Conservation (phyloP, 2,888 invertebrate genomes). For the Drosophila anceps region DNA sequence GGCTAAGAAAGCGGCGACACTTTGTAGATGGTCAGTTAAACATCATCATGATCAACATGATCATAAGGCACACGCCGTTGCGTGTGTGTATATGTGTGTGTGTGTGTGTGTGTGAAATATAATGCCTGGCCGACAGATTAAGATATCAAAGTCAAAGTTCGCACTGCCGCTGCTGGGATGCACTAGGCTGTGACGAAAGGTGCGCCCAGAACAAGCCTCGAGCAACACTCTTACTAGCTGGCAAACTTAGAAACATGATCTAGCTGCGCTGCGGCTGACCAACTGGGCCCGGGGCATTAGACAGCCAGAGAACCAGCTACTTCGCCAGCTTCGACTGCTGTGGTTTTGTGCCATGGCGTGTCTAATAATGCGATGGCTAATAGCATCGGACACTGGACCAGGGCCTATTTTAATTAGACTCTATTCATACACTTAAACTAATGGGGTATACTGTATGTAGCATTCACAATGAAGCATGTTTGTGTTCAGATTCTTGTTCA, state of each 20-base stretch:
- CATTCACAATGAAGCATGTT: background rate
- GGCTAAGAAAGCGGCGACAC: slow-evolving; percentile 65
- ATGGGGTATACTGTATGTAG: background rate
- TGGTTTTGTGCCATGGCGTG: slow-evolving; percentile 69
- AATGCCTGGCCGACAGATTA: slow-evolving; percentile 69
- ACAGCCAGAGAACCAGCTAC: slow-evolving; percentile 27
- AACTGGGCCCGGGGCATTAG: slow-evolving; percentile 48
- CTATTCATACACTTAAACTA: slow-evolving; percentile 7
- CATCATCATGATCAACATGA: slow-evolving; percentile 32
- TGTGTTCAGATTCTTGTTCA: background rate
- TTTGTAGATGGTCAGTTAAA: slow-evolving; percentile 56
- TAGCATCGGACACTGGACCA: slow-evolving; percentile 74
- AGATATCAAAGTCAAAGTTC: slow-evolving; percentile 82
- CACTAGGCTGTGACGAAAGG: slow-evolving; percentile 72
- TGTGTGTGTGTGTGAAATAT: slow-evolving; percentile 54
- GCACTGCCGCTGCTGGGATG: slow-evolving; percentile 64
- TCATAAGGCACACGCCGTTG: slow-evolving; percentile 76
- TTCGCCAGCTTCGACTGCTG: slow-evolving; percentile 44
- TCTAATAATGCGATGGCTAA: slow-evolving; percentile 81
- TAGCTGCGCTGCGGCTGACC: slow-evolving; percentile 23
- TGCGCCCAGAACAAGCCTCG: slow-evolving; percentile 51
- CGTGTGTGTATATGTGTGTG: background rate
- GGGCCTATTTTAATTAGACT: slow-evolving; percentile 73
- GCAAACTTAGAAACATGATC: slow-evolving; percentile 68
- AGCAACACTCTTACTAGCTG: slow-evolving; percentile 63